Conservation (phyloP, 2,113 vertebrate species). For the Tupaia tana region DNA sequence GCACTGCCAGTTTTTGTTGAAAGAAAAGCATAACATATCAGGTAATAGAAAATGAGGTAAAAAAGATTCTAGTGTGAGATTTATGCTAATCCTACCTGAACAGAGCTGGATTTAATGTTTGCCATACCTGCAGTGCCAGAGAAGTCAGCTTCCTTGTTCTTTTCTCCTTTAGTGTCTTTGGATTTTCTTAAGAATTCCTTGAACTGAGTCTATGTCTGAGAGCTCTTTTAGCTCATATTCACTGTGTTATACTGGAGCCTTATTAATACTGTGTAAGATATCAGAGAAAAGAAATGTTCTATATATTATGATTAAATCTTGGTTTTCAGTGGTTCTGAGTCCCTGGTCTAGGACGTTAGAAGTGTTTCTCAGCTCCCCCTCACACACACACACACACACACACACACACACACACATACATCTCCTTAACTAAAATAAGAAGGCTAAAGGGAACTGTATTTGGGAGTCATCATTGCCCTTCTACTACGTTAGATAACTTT, state of each 20-base stretch:
- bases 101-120: background rate
- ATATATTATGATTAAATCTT: background rate
- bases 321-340: background rate
- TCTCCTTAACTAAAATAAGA: background rate
- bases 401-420: too few relatives aligned
- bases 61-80: background rate
- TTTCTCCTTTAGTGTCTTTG: background rate
- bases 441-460: background rate
- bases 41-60: background rate
- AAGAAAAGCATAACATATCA: background rate
- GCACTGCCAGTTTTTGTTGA: background rate
- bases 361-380: background rate
- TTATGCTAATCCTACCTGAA: background rate
- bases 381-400: too few relatives aligned
- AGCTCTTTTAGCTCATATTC: background rate
- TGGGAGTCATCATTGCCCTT: background rate
- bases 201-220: background rate
- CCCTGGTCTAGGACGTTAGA: background rate
- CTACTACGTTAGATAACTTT: background rate
- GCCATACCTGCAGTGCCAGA: background rate
- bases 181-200: background rate
- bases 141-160: background rate
- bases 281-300: background rate
- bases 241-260: background rate
- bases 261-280: background rate